Evolutionary conservation across 2,888 invertebrate genomes (phyloP).

Genomic region (Patella pellucida): DNA sequence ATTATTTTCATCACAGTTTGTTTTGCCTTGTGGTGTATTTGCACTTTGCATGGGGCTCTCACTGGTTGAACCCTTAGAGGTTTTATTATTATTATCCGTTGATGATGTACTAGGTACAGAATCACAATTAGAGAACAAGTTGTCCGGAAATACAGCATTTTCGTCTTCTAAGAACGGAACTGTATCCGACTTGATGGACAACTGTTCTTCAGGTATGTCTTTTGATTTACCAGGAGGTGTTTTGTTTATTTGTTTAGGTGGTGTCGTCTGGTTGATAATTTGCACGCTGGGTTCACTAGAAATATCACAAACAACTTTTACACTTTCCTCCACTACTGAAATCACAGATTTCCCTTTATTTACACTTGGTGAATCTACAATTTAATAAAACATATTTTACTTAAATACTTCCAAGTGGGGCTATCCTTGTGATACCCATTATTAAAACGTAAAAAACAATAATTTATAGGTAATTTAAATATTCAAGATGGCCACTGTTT

Average conservation of each 20-base stretch:
- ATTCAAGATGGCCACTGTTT: too few species aligned
- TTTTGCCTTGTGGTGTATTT: constrained; percentile 24
- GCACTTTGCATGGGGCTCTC: constrained; percentile 9
- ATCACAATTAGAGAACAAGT: constrained; percentile 27
- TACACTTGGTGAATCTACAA: not conserved
- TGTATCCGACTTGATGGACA: constrained; percentile 1
- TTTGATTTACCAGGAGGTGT: too few species aligned
- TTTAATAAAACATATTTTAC: too few species aligned
- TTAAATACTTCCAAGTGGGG: too few species aligned
- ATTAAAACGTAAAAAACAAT: too few species aligned
- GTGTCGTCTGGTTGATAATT: too few species aligned
- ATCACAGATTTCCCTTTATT: not conserved
- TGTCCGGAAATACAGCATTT: constrained; percentile 64
- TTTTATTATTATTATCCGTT: not conserved
- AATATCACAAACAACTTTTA: too few species aligned
- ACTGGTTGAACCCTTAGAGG: not conserved
- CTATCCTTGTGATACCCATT: too few species aligned
- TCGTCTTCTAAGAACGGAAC: constrained; percentile 46
- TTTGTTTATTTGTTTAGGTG: too few species aligned
- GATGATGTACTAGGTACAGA: constrained; percentile 2
- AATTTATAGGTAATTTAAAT: too few species aligned
- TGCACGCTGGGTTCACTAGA: too few species aligned
- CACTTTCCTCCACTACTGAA: too few species aligned
- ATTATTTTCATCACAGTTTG: constrained; percentile 16
- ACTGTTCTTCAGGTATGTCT: not conserved